Evolutionary conservation across 2,888 invertebrate genomes (phyloP).

Genomic region (Epistrophella euchroma): DNA sequence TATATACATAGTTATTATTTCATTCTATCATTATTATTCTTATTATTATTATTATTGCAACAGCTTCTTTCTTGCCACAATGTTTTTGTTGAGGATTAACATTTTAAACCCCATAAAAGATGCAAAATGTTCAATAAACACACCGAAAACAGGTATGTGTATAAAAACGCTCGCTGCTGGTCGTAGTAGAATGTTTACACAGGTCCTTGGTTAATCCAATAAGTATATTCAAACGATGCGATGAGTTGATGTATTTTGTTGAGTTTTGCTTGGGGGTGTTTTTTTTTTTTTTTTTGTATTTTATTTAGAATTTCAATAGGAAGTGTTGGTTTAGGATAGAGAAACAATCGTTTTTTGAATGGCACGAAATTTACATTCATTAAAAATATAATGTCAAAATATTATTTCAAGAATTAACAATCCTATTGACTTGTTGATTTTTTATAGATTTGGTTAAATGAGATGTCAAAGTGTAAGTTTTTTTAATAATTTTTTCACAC

Average conservation of each 20-base stretch:
- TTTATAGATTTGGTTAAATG: not conserved
- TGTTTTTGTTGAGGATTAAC: slow-evolving; percentile 20
- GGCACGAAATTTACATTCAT: not conserved
- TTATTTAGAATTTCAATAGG: not conserved
- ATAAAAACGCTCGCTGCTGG: not conserved
- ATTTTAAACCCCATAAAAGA: slow-evolving; percentile 11
- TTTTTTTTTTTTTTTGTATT: not conserved
- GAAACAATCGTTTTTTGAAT: not conserved
- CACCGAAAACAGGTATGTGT: not conserved
- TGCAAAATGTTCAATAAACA: slow-evolving; percentile 19
- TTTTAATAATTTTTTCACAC: not conserved
- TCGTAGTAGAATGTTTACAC: slow-evolving; percentile 20
- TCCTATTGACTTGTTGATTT: slow-evolving; percentile 26
- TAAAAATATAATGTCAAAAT: slow-evolving; percentile 10
- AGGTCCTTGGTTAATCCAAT: slow-evolving; percentile 30
- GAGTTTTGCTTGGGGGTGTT: slow-evolving; percentile 14
- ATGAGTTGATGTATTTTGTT: no score
- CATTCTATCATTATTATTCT: not conserved
- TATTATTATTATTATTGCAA: slow-evolving; percentile 4
- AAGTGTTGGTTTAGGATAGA: slow-evolving; percentile 16
- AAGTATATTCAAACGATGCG: slow-evolving; percentile 24
- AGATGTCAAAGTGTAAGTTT: not conserved
- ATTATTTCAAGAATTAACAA: slow-evolving; percentile 4
- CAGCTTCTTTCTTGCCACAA: not conserved
- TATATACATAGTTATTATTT: not conserved